phyloP scores from a whole-genome alignment of 1,140 invertebrate species.

The Bombus pascuorum region DNA sequence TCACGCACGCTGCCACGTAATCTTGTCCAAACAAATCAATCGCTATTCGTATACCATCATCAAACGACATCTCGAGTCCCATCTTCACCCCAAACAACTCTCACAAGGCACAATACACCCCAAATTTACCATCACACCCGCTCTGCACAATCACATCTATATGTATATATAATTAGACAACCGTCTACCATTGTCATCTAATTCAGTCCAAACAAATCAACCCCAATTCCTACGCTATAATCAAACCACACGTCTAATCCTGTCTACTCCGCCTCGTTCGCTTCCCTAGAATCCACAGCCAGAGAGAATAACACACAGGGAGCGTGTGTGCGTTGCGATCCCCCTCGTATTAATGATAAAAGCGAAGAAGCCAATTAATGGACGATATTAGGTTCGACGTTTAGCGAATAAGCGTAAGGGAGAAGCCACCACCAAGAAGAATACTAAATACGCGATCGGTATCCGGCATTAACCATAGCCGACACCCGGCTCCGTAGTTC shows the following conservation, averaged over 20 bases:
- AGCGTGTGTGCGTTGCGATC: neutral
- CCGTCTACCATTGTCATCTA: neutral
- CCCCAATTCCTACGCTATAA: neutral
- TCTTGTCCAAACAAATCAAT: neutral
- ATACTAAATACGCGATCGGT: slow-evolving; percentile 16
- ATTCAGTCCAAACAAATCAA: neutral
- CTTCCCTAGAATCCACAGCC: neutral
- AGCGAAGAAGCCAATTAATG: slow-evolving; percentile 25
- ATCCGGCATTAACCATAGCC: slow-evolving; percentile 12
- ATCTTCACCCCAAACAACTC: neutral
- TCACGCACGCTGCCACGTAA: neutral
- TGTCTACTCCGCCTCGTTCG: neutral
- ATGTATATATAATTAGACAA: neutral
- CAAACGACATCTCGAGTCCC: neutral
- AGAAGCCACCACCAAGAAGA: neutral
- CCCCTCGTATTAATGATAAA: neutral
- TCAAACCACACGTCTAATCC: neutral
- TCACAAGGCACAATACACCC: no score
- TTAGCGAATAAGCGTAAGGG: neutral
- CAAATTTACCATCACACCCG: no score
- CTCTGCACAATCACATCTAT: no score
- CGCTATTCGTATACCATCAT: neutral
- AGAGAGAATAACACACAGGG: no score
- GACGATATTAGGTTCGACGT: neutral
- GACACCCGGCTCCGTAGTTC: slow-evolving; percentile 4